Percentiles rank a stretch among this genome's conserved stretches.
phyloP scores from a whole-genome alignment of 1,140 invertebrate genomes.

The Rhagoletis pomonella region DNA sequence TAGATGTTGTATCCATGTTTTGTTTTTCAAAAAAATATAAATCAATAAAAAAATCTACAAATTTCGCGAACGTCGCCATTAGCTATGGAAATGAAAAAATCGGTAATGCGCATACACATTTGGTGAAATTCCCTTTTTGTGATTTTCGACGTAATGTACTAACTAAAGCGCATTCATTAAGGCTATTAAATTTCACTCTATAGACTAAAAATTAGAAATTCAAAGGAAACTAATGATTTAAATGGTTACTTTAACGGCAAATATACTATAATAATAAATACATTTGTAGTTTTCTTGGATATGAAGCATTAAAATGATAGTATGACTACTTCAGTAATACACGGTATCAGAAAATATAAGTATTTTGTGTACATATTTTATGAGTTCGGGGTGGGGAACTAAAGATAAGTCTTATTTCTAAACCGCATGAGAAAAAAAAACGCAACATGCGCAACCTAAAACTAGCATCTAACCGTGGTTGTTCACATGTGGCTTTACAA shows the following conservation, averaged over 20 bases:
- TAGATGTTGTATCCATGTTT: background rate
- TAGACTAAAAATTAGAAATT: constrained; percentile 37
- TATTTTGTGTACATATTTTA: no score
- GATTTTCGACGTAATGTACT: background rate
- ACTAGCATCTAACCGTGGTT: no score
- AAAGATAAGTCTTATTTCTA: no score
- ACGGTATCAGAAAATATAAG: no score
- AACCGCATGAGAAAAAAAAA: no score
- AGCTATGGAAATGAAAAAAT: background rate
- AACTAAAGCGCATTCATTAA: constrained; percentile 1
- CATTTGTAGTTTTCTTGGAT: background rate
- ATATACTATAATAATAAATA: constrained; percentile 35
- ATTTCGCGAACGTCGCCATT: background rate
- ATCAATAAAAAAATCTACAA: background rate
- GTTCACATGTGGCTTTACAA: no score
- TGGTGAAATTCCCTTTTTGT: background rate
- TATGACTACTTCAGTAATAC: no score
- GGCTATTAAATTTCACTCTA: constrained; percentile 21
- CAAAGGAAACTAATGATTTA: constrained; percentile 38
- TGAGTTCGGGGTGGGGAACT: no score
- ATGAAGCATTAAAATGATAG: no score
- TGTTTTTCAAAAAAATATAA: background rate
- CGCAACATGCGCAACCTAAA: no score
- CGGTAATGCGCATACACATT: no score
- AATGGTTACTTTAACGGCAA: constrained; percentile 49